Evolutionary conservation across 2,113 vertebrate genomes (phyloP), one percentile per base, ranked within the genome.

Genomic region (Colinus virginianus): DNA sequence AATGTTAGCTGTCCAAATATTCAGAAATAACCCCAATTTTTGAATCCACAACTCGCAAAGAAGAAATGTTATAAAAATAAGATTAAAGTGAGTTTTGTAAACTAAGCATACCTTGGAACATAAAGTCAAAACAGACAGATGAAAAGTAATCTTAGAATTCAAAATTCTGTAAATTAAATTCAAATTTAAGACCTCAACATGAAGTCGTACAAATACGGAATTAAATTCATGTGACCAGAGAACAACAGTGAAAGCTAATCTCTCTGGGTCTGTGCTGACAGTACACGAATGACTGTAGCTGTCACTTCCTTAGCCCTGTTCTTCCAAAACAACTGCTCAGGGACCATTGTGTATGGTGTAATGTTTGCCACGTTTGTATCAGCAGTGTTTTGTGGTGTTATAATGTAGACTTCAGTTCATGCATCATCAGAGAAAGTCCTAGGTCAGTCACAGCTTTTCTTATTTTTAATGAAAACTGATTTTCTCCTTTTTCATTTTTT

Each of bases 401-500:
- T 19, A 18, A 55, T 70, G 64, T 40, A 59, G 66, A 61, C 23
- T 86, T 88, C 2, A 11, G 7, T 2, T 23, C 83, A 70, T 74
- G 3, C 68, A 21, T 61, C 45, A 7, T 34, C 36, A 38, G n/a
- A 76, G 42, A 72, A 87, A 66, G 34, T 55, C 48, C 59, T 70
- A 30, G 68, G 58, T 77, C 71, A 93, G 43, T 71, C 64, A 46
- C 23, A 68, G 56, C 2, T 32, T 70, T 77, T 78, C 78, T 30
- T 62, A 21, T 40, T 16, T 16, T 68, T 66, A 68, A 10, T 43
- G 40, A 80, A 86, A 83, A 74, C 38, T 81, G 2, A 48, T 89
- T 88, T 86, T 90, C 40, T 84, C 56, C 13, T 13, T 78, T 90
- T 85, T 61, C n/a, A 86, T 23, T 84, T 88, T 88, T 43, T 28